These are phyloP conservation scores for Pithys albifrons DNA, from an alignment of 2,113 vertebrate species.

Conservation along the genomic window DNA sequence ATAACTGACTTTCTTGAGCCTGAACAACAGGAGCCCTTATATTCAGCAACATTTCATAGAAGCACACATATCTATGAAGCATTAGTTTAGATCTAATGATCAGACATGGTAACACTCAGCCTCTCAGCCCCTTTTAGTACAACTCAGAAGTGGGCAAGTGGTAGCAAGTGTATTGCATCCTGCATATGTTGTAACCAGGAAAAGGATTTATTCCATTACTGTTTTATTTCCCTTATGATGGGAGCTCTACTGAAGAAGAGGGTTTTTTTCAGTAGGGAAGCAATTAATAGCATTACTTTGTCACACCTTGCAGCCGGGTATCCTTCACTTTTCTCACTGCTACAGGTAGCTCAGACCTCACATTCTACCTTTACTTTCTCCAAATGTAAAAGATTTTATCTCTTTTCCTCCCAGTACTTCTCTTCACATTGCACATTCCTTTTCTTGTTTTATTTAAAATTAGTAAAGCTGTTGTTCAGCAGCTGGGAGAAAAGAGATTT, in stretches of 20 bases:
- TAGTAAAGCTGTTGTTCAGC: slow-evolving; percentile 59
- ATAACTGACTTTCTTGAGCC: neutral
- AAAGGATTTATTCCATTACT: neutral
- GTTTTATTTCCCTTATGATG: neutral
- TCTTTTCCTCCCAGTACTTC: neutral
- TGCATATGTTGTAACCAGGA: neutral
- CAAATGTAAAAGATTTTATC: neutral
- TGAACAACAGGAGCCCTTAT: neutral
- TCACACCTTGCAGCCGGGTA: neutral
- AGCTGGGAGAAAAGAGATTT: slow-evolving; percentile 66
- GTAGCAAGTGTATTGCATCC: neutral
- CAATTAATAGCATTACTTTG: neutral
- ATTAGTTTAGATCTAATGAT: neutral
- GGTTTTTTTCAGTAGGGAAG: neutral
- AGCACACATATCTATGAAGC: neutral
- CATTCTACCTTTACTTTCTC: neutral
- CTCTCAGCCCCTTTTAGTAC: neutral
- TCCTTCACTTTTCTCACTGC: neutral
- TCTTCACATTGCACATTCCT: neutral
- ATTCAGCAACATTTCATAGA: neutral
- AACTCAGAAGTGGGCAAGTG: neutral
- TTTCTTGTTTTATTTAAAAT: slow-evolving; percentile 62
- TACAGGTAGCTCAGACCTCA: neutral
- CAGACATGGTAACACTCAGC: neutral
- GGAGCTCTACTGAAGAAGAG: neutral